Evolutionary conservation across 2,888 invertebrate genomes (phyloP), one percentile per base, ranked within the genome.

Genomic region (Sussaba pulchella): DNA sequence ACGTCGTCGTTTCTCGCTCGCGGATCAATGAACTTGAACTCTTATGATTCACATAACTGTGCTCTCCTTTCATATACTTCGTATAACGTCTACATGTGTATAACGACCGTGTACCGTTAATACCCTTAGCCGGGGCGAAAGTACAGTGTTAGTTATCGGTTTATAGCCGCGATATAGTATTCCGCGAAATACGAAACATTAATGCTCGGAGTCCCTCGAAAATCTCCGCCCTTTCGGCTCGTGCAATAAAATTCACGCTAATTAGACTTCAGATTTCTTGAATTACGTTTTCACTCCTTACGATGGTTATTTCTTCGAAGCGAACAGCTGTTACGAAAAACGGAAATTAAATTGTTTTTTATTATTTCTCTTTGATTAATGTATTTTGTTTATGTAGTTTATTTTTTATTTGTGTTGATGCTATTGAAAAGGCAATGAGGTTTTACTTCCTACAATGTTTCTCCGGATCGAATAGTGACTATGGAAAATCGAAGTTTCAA

Each of bases 1-100:
- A 24, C 77, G 73, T 59, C 77, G 57, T 14, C 59, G 57, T 31
- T 5, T 6, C 31, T 2, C 47, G 14, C 50, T 61, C 63, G 54
- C 70, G 75, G 81, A 83, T 81, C 82, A 77, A 76, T 83, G 84
- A 85, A 85, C 82, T 83, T 83, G 80, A 85, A 83, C 81, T 77
- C 80, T 82, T 71, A 61, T 71, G 82, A 78, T 82, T 75, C 81
- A 57, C 50, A 67, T 74, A 66, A 74, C 64, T 74, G 52, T 54
- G 41, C 45, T 54, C 57, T 66, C 73, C 43, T 74, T 66, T 74
- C 54, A 74, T 74, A 39, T 19, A 45, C 43, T 19, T 31, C 19
- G 8, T 24, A 12, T 47, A 26, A n/a, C n/a, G n/a, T n/a, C n/a
- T 41, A 74, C 21, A 54, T 36, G 36, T 21, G 31, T 5, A 45